Evolutionary conservation across 35 echinoderm and acorn worm species (phyloP), one percentile per base, ranked within the genome.

Genomic region (Stichopus chloronotus): DNA sequence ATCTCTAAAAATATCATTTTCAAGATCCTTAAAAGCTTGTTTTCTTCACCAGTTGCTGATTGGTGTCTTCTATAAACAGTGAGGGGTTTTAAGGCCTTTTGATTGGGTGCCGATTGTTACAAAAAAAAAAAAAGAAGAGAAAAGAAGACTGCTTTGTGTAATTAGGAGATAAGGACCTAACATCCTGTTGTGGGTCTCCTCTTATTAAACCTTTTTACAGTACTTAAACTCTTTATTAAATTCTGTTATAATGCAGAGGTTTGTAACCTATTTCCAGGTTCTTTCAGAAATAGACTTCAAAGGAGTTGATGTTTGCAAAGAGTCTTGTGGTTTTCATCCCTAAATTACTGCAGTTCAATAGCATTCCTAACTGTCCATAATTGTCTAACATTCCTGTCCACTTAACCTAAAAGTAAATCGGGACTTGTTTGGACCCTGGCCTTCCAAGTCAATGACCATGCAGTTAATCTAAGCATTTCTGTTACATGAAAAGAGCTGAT

Each of bases 131-230:
- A 43, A 43, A 43, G 3, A 43, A 3, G 30, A 43, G 20, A 74
- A 19, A 4, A 74, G 17, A 74, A 74, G 69, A 20, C 69, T 61
- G 82, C 7, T 9, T 19, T 85, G 14, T 85, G 82, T 84, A 56
- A 84, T 84, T 84, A 55, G 13, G 55, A 85, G 82, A 58, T 85
- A 85, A 85, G 82, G 54, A 85, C 17, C 56, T n/a, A 7, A 85
- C 82, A 85, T 85, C 82, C 82, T 85, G 82, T 14, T 85, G 20
- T 58, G 55, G 57, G 22, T 20, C 69, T 20, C 6, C 5, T 74
- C 69, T 74, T 74, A n/a, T 74, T 74, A 7, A 74, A 20, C 69
- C 22, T 21, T 22, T 7, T 74, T 74, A 74, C 11, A 43, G 30
- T 43, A 74, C 61, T 65, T 65, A 65, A 65, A 65, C 11, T 14